Base-by-base conservation (phyloP, 2,797 vertebrate genomes). In the Mionectes olivaceus region DNA sequence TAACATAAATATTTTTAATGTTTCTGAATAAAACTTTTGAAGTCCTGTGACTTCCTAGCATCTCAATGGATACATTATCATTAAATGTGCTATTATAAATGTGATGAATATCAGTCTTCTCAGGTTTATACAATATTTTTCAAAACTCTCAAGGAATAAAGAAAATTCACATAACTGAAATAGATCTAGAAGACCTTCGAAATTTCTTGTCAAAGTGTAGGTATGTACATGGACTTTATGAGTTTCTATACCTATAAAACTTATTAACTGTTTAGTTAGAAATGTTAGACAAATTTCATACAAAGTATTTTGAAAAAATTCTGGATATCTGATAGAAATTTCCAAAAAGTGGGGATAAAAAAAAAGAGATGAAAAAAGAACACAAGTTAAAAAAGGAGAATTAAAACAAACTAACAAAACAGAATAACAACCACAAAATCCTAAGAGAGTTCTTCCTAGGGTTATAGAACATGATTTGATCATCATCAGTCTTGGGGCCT, bases 11-110 rank as follows among this genome's bases (percentile, higher is more conserved):
- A 21, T 56, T 83, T 85, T 68, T 53, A 87, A 83, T 13, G 4
- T 71, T 91, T 60, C 39, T 57, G 39, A 81, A 78, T 64, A 89
- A 63, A 83, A 96, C 19, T 89, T 92, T 24, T 91, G 46, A 94
- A 87, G 32, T 83, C 10, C 28, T 64, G 33, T 70, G 56, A 56
- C 37, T 87, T 91, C 22, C 30, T 71, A 61, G 9, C 5, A 59
- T 81, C 60, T 71, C 24, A 24, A 35, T 75, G 23, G 37, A 39
- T 85, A 43, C 85, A 33, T 71, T 77, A 39, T 56, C 27, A 43
- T 52, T 83, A 55, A 70, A 4, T 46, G 32, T 85, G 16, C 10
- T 59, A 41, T 75, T 83, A 68, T 75, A 71, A 71, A 64, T 33
- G 18, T 33, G 18, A 19, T 16, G 53, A 68, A 67, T 60, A 85